Percentiles rank a stretch among this genome's conserved stretches.
Evolutionary conservation across 2,113 vertebrate species (phyloP).

Genomic region (Nicator chloris): DNA sequence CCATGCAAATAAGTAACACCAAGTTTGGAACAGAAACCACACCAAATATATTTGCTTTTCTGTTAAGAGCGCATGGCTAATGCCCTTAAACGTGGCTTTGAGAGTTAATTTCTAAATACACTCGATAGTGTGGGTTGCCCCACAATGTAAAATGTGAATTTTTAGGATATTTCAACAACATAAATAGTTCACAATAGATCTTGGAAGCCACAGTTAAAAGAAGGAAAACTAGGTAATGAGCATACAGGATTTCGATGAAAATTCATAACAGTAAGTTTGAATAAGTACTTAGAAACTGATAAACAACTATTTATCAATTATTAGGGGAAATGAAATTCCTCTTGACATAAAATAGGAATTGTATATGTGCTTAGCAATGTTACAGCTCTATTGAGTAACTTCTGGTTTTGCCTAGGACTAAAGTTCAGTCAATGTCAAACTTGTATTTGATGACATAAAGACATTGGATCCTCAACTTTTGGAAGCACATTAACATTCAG

Average conservation of each 20-base stretch:
- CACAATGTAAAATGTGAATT: neutral
- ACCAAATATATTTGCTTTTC: neutral
- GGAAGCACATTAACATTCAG: neutral
- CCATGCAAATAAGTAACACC: neutral
- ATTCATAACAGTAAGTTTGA: neutral
- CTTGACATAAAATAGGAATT: neutral
- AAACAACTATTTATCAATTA: neutral
- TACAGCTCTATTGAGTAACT: neutral
- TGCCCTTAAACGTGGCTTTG: neutral
- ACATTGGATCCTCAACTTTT: neutral
- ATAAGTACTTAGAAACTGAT: neutral
- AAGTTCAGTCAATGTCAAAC: neutral
- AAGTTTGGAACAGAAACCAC: neutral
- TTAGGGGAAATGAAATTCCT: neutral
- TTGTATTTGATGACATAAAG: neutral
- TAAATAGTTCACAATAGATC: neutral
- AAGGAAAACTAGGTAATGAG: neutral
- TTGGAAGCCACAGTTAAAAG: neutral
- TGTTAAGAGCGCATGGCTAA: neutral
- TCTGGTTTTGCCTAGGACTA: neutral
- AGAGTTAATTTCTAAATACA: neutral
- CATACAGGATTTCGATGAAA: neutral
- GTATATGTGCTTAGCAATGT: neutral
- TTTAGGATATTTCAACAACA: neutral
- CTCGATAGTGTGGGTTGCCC: fast-evolving